phyloP scores from a whole-genome alignment of 2,113 vertebrate species.

The Polypterus bichir region DNA sequence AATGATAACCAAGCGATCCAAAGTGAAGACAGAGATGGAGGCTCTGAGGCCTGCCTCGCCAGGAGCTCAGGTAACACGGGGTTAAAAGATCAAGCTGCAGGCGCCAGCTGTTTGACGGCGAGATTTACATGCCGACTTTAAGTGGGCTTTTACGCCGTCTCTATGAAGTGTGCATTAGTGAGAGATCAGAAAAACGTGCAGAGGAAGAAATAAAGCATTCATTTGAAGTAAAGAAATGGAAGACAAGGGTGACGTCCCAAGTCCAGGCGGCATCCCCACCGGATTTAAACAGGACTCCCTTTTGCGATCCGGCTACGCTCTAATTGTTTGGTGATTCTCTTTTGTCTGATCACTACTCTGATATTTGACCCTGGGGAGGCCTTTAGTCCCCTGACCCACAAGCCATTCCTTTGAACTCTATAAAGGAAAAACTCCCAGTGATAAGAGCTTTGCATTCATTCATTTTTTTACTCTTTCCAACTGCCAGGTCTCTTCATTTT shows the following conservation, averaged over 20 bases:
- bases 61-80: slow-evolving; percentile 54
- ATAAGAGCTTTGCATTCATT: slow-evolving; percentile 17
- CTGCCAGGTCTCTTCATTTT: slow-evolving; percentile 79
- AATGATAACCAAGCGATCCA: slow-evolving; percentile 71
- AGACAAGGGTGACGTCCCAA: too few relatives aligned
- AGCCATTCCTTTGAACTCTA: slow-evolving; percentile 1
- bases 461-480: slow-evolving; percentile 9
- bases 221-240: too few relatives aligned
- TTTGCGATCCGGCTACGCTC: too few relatives aligned
- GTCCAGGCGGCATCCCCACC: too few relatives aligned
- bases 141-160: too few relatives aligned
- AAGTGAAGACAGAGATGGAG: slow-evolving; percentile 72
- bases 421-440: slow-evolving; percentile 12
- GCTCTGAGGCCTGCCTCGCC: slow-evolving; percentile 53
- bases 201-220: too few relatives aligned
- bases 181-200: too few relatives aligned
- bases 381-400: slow-evolving; percentile 27
- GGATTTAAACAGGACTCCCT: too few relatives aligned
- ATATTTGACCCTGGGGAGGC: slow-evolving; percentile 32
- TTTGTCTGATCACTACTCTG: slow-evolving; percentile 19
- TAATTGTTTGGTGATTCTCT: not conserved
- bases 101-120: too few relatives aligned
- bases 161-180: too few relatives aligned
- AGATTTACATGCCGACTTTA: too few relatives aligned
- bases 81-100: not conserved